phyloP scores from a whole-genome alignment of 1,140 invertebrate species.

The Ridgeia piscesae region DNA sequence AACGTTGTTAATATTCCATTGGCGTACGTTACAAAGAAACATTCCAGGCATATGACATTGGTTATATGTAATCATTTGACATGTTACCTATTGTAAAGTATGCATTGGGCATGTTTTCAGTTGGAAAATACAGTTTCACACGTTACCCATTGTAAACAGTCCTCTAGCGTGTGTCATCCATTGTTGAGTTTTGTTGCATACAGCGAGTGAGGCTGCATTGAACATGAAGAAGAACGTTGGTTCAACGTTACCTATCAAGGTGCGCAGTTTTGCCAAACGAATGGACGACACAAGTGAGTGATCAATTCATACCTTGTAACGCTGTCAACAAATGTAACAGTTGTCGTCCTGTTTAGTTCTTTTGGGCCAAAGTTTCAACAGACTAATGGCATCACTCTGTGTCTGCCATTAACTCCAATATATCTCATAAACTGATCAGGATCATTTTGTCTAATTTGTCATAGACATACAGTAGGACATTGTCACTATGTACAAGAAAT shows the following conservation, averaged over 20 bases:
- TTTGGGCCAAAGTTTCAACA: no score
- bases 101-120: background rate
- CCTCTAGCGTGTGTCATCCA: background rate
- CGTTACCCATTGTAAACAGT: background rate
- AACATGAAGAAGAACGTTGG: conserved; percentile 86
- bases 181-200: conserved; percentile 29
- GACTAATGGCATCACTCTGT: no score
- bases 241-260: conserved; percentile 80
- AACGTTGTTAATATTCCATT: background rate
- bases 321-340: background rate
- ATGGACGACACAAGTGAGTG: conserved; percentile 74
- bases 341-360: background rate
- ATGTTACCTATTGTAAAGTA: background rate
- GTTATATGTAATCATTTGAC: background rate
- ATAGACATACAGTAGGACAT: no score
- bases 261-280: conserved; percentile 91
- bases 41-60: background rate
- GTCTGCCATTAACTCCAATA: no score
- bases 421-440: no score
- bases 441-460: no score
- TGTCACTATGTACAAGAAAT: no score
- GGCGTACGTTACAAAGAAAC: background rate
- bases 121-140: background rate
- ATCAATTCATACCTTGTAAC: background rate
- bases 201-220: conserved; percentile 77